A percentile compares a stretch with the other conserved stretches of the same genome.
Conservation (phyloP, 2,797 vertebrate genomes). For the Geotrypetes seraphini region DNA sequence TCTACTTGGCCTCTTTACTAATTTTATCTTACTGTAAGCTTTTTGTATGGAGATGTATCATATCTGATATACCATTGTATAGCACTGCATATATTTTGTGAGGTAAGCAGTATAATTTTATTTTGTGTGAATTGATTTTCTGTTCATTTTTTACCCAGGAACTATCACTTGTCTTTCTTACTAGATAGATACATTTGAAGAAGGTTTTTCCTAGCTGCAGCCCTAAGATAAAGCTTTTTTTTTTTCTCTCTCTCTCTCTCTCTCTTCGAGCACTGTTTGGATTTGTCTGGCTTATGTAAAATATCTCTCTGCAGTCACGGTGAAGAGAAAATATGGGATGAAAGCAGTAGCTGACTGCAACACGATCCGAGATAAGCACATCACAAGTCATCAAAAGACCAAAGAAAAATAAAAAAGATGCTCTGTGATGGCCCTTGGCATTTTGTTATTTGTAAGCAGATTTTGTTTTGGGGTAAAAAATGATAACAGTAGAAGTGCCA, state of each 20-base stretch:
- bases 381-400: not conserved
- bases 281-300: slow-evolving; percentile 14
- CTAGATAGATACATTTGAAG: slow-evolving; percentile 10
- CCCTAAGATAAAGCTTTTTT: slow-evolving; percentile 21
- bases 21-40: too few species aligned
- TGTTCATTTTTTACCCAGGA: slow-evolving; percentile 4
- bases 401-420: not conserved
- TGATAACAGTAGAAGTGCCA: slow-evolving; percentile 2
- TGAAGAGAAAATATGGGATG: slow-evolving; percentile 25
- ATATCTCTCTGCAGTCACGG: slow-evolving; percentile 15
- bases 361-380: not conserved
- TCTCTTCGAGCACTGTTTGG: slow-evolving; percentile 8
- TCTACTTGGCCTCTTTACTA: too few species aligned
- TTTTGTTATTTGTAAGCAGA: slow-evolving; percentile 11
- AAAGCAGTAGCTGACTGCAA: slow-evolving; percentile 5
- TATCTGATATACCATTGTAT: too few species aligned
- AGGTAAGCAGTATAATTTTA: slow-evolving; percentile 17
- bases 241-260: slow-evolving; percentile 7
- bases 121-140: slow-evolving; percentile 14
- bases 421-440: not conserved
- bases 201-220: slow-evolving; percentile 27
- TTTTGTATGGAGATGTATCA: too few species aligned
- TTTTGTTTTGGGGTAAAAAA: slow-evolving; percentile 23
- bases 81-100: too few species aligned
- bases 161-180: slow-evolving; percentile 11